Conservation (phyloP, 2,888 invertebrate genomes). For the Hyppa rectilinea region DNA sequence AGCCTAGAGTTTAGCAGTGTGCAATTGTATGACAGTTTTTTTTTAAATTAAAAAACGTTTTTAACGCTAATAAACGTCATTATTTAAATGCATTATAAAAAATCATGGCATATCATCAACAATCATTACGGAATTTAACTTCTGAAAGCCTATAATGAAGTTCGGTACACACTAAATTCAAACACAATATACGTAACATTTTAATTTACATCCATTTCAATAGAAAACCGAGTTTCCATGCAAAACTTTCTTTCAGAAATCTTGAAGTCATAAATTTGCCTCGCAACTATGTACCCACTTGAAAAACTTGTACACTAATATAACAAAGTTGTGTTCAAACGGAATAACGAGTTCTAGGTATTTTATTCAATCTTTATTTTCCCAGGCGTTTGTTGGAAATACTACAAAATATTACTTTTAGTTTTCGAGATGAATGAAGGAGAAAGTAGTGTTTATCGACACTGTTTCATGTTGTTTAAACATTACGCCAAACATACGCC, state of each 20-base stretch:
- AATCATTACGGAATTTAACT: background rate
- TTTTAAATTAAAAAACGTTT: too few relatives aligned
- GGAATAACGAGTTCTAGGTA: constrained; percentile 17
- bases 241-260: constrained; percentile 23
- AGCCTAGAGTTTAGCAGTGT: too few relatives aligned
- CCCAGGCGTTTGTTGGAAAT: background rate
- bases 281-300: constrained; percentile 44
- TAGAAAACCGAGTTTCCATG: constrained; percentile 7
- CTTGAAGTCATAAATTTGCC: constrained; percentile 43
- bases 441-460: background rate
- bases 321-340: constrained; percentile 42
- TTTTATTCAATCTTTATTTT: constrained; percentile 26
- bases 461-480: background rate
- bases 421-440: background rate
- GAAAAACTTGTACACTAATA: constrained; percentile 52
- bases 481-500: too few relatives aligned
- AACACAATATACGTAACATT: background rate
- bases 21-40: too few relatives aligned
- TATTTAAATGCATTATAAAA: too few relatives aligned
- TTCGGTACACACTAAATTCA: background rate
- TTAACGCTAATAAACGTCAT: too few relatives aligned
- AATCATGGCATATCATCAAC: too few relatives aligned
- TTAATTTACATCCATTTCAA: constrained; percentile 24
- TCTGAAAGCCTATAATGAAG: background rate
- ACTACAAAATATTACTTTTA: constrained; percentile 4